Evolutionary conservation across 2,888 invertebrate species (phyloP), one percentile per base, ranked within the genome.

Genomic region (Scrobipalpa costella): DNA sequence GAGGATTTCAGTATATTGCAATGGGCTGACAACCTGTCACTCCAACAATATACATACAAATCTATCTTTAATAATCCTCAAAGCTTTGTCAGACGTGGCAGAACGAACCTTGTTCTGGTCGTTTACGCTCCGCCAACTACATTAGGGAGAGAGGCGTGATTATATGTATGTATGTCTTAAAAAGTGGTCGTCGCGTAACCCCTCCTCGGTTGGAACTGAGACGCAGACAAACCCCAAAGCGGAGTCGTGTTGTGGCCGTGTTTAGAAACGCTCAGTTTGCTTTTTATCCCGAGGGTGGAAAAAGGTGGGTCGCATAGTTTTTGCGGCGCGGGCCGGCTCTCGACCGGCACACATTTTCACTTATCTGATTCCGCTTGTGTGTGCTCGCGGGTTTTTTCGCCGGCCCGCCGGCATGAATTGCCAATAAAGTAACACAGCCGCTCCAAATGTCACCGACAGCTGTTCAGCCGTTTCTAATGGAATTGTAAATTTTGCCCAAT

Each of bases 341-440:
- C 60, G 59, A 1, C 5, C 69, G 69, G 71, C 66, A 57, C 69
- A 65, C 67, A 66, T 75, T 60, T 73, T 67, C 70, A 71, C 71
- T 77, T 78, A 79, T 79, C 80, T 77, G 79, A 78, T 79, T 77
- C 73, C 67, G 69, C 69, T 70, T 67, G 71, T 71, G 70, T 50
- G 62, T 65, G 34, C 47, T 67, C 66, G 71, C 66, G 69, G 67
- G 75, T n/a, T 74, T 76, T 78, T 78, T 73, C 69, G 66, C 70
- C 63, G 66, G 62, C 55, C 38, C 50, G 50, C 50, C 63, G 63
- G 67, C 65, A 70, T 68, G 71, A 73, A 72, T 77, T 75, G 75
- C 71, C 78, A 78, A 78, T 77, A 80, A 80, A 76, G 70, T 71
- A 74, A 67, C 71, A 68, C 64, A 63, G 64, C 63, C 59, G 63